A percentile compares a stretch with the other conserved stretches of the same genome.
These are phyloP conservation scores for Cataglyphis livida DNA, from an alignment of 2,888 invertebrate genomes.

Conservation along the genomic window DNA sequence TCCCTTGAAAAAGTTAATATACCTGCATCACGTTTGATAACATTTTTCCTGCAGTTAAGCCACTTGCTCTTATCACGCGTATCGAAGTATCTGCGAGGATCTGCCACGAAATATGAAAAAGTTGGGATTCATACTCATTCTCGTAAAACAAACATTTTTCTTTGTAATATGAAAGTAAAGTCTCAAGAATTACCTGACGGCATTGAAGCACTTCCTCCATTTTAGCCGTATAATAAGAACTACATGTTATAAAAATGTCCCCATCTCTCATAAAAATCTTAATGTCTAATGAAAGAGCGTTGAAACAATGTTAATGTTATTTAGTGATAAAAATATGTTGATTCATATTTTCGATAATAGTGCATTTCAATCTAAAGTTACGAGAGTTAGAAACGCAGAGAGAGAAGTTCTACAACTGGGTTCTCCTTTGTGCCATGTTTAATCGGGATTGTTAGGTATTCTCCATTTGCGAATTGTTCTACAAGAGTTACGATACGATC, in stretches of 20 bases:
- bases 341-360: conserved; percentile 17
- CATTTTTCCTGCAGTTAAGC: background rate
- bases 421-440: conserved; percentile 34
- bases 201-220: background rate
- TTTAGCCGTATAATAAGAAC: conserved; percentile 12
- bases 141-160: conserved; percentile 47
- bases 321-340: background rate
- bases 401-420: conserved; percentile 17
- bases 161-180: conserved; percentile 43
- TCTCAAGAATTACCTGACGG: conserved; percentile 20
- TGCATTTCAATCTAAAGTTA: conserved; percentile 31
- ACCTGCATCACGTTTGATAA: conserved; percentile 1
- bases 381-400: background rate
- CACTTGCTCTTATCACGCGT: background rate
- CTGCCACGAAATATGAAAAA: conserved; percentile 42
- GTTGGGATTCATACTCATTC: background rate
- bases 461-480: conserved; percentile 34
- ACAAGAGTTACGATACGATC: conserved; percentile 22
- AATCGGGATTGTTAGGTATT: conserved; percentile 17
- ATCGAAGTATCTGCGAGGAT: conserved; percentile 41
- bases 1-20: background rate
- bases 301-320: background rate
- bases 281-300: conserved; percentile 13
- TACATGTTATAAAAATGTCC: background rate
- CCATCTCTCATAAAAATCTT: background rate